Evolutionary conservation across 1,140 invertebrate species (phyloP), one percentile per base, ranked within the genome.

Genomic region (Rhagoletis pomonella): DNA sequence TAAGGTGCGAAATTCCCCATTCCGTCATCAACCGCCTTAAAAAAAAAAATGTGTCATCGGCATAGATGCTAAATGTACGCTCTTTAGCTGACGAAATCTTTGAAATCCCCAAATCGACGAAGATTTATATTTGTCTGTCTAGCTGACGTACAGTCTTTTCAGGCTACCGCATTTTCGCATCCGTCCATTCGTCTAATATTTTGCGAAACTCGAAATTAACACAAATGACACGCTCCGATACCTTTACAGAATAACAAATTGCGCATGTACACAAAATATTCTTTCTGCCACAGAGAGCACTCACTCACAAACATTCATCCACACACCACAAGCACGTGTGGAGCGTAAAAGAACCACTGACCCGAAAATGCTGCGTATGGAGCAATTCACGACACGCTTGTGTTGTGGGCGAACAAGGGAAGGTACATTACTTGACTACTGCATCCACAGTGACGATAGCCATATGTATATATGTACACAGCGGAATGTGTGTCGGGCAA

Each of bases 371-470:
- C 44, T 29, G 29, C 29, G 29, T 47, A 73, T 73, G 67, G 14
- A 44, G 67, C 14, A 73, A 73, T 47, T 73, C 42, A 9, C 7
- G 9, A 29, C 67, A 17, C 44, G 4, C 39, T 89, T 91, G 88
- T 88, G 87, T 87, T 88, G 89, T n/a, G 9, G 17, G 67, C 10
- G 67, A 42, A 44, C 29, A 14, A 14, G 0, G 65, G 9, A n/a
- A 4, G 14, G n/a, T 4, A 29, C 29, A 29, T 29, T 29, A 29
- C 29, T 29, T 55, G 50, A 10, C 5, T 55, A 55, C 50, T 10
- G 50, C 10, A 7, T 55, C 10, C 5, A 55, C 5, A 5, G 10
- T 55, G 5, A 55, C 50, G 50, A 55, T 55, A 55, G 50, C 50
- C 50, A 55, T 62, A 17, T 14, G 12, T n/a, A n/a, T 44, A 17